Conservation (phyloP, 2,888 invertebrate genomes). For the Cyclophora albipunctata region DNA sequence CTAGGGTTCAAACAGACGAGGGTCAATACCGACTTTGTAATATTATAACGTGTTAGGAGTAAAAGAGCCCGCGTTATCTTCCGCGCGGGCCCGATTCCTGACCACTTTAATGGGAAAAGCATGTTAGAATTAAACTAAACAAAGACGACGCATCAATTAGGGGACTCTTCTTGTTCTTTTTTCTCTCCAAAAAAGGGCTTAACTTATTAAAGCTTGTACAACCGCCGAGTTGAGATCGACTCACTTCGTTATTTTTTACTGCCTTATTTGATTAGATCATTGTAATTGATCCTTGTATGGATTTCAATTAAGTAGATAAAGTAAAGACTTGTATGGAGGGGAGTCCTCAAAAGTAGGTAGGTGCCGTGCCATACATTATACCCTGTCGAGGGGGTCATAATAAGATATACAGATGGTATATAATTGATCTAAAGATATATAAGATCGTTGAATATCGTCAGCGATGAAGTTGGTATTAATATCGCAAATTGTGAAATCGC, state of each 20-base stretch:
- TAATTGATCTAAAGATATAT: too few species aligned
- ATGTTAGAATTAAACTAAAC: slow-evolving; percentile 77
- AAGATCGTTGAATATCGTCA: too few species aligned
- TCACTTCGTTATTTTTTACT: slow-evolving; percentile 64
- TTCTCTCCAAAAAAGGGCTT: slow-evolving; percentile 57
- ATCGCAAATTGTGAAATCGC: too few species aligned
- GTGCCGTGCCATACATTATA: too few species aligned
- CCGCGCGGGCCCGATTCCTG: slow-evolving; percentile 65
- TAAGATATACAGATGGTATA: too few species aligned
- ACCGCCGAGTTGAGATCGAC: slow-evolving; percentile 56
- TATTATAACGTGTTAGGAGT: slow-evolving; percentile 73
- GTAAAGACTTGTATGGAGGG: slow-evolving; percentile 36
- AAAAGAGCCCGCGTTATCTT: slow-evolving; percentile 71
- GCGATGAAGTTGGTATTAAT: too few species aligned
- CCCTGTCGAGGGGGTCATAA: too few species aligned
- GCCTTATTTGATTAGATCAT: slow-evolving; percentile 69
- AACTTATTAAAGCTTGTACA: slow-evolving; percentile 67
- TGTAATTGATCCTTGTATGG: slow-evolving; percentile 68
- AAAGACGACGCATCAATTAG: slow-evolving; percentile 77
- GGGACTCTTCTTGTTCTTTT: slow-evolving; percentile 54
- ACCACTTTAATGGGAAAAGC: slow-evolving; percentile 76
- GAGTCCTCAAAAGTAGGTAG: too few species aligned
- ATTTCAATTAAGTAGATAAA: slow-evolving; percentile 65
- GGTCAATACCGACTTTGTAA: slow-evolving; percentile 54
- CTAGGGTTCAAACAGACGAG: slow-evolving; percentile 53